Evolutionary conservation across 1,140 invertebrate genomes (phyloP).

Genomic region (Berghia stephanieae): DNA sequence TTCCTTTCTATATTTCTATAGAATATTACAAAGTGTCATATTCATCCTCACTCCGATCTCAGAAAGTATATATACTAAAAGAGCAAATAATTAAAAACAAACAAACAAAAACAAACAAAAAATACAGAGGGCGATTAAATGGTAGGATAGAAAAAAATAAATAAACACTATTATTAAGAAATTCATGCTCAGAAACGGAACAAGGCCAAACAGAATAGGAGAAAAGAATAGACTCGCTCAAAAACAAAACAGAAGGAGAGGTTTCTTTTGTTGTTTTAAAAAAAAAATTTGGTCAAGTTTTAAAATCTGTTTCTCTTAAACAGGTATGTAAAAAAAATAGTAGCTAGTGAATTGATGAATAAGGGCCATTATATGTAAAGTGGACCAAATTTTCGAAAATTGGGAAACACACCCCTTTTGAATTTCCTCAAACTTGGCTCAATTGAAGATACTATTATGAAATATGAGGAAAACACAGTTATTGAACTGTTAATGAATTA

Average conservation of each 20-base stretch:
- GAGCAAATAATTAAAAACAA: background rate
- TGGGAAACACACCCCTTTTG: no score
- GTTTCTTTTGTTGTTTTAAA: no score
- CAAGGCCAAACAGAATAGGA: background rate
- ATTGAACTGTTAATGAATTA: no score
- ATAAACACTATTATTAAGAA: background rate
- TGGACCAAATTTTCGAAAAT: no score
- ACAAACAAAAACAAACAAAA: background rate
- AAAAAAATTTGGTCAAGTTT: no score
- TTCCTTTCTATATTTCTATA: background rate
- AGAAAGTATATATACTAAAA: background rate
- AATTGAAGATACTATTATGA: no score
- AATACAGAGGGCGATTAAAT: background rate
- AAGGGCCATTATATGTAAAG: no score
- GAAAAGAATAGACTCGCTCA: background rate
- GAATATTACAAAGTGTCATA: constrained; percentile 17
- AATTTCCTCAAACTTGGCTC: no score
- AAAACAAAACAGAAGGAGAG: background rate
- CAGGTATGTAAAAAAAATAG: no score
- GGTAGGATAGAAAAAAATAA: background rate
- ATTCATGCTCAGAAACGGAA: background rate
- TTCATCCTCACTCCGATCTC: background rate
- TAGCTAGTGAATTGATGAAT: no score
- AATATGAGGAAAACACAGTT: no score
- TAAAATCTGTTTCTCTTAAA: no score